Evolutionary conservation across 1,140 invertebrate species (phyloP), one percentile per base, ranked within the genome.

Genomic region (Bombus sylvicola): DNA sequence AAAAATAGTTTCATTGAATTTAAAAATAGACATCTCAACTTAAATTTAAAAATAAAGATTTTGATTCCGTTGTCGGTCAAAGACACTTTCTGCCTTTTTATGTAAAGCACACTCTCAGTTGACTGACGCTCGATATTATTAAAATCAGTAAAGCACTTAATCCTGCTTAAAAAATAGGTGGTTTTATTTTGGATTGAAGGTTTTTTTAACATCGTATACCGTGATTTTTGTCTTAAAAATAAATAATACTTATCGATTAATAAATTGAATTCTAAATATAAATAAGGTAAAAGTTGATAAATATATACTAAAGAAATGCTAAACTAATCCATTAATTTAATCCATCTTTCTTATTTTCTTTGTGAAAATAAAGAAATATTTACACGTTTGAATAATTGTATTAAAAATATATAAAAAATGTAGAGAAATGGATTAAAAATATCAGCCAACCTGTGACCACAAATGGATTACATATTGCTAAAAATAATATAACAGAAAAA

Each of bases 1-100:
- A 57, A 64, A 64, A 62, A 82, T 82, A 59, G 71, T 47, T 57
- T 39, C 66, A n/a, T 47, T 31, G 34, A 25, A 39, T 72, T 82
- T 62, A 59, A 76, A 76, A 76, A 39, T 59, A 76, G 47, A 75
- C 10, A 37, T 31, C 37, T n/a, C 3, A 6, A 57, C 18, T 37
- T 22, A 28, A 57, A 75, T 57, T 57, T 75, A 37, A 34, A 57
- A 57, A 12, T 53, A 75, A 75, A 53, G 18, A 39, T 76, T 25
- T 62, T 37, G 31, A 37, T 57, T 10, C 28, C 5, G 25, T 59
- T 28, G 25, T 59, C 47, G 22, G 47, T 76, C 74, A 18, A 59
- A 59, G 13, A 57, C 53, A 39, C 12, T 37, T 22, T 13, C 47
- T 39, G 34, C 28, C 34, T 28, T 37, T 37, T 34, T 39, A 76